Evolutionary conservation across 35 echinoderm and acorn worm genomes (phyloP), one percentile per base, ranked within the genome.

Genomic region (Chiridota heheva): DNA sequence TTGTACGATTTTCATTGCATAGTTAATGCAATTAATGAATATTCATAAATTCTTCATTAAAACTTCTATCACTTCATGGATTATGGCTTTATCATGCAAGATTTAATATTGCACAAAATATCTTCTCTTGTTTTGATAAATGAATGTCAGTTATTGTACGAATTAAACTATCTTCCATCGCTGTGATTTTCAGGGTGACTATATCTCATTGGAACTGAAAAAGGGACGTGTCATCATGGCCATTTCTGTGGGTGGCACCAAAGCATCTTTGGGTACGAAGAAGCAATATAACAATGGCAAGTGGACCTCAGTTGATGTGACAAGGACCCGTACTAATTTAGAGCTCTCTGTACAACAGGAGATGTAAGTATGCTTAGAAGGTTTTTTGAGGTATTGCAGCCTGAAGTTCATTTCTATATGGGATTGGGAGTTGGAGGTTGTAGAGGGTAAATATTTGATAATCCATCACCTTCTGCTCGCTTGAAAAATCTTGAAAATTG

Each of bases 251-350:
- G 90, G 78, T 40, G 68, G 60, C 13, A 85, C 80, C 33, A 44
- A 34, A 5, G 61, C 35, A 24, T 60, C 71, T 4, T 20, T 81
- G 22, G 67, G 4, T 43, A 78, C 84, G 2, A 18, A 67, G 1
- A 44, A 49, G 4, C 58, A 18, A 17, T 93, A 88, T 72, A 93
- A 93, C 80, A 88, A 88, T 40, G 71, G 71, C 32, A 39, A 93
- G 41, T 87, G 85, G 90, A 93, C 90, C 17, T 7, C 20, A 2
- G 86, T 93, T 7, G 27, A 57, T 26, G 44, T 83, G 27, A 22
- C 49, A 17, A 51, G 63, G 15, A 18, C 0, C 16, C 22, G 36
- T 28, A 64, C 41, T 16, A 32, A 25, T 4, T 42, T n/a, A n/a
- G n/a, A n/a, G 1, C 37, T 76, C 27, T 33, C 45, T 17, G 36